Percentiles rank a stretch among this genome's conserved stretches.
Evolutionary conservation across 2,888 invertebrate genomes (phyloP).

Genomic region (Xestia sexstrigata): DNA sequence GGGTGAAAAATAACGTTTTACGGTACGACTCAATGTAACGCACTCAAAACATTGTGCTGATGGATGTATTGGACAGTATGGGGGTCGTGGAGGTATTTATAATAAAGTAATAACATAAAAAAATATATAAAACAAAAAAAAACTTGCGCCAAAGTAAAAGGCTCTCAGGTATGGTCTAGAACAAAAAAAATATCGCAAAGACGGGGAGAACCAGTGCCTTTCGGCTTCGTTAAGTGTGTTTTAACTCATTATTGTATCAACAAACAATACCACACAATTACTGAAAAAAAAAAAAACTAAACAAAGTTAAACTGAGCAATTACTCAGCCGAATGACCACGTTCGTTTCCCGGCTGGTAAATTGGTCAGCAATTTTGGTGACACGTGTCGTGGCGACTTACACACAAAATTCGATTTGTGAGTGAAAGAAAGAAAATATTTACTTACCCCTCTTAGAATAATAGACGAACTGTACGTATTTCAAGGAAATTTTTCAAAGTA

Average conservation of each 20-base stretch:
- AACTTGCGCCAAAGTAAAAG: too few species aligned
- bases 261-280: slow-evolving; percentile 52
- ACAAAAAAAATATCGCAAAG: too few species aligned
- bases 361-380: slow-evolving; percentile 75
- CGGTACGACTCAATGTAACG: too few species aligned
- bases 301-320: slow-evolving; percentile 65
- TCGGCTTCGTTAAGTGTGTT: too few species aligned
- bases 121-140: too few species aligned
- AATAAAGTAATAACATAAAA: too few species aligned
- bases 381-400: slow-evolving; percentile 71
- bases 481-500: background rate
- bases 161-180: too few species aligned
- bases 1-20: too few species aligned
- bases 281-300: slow-evolving; percentile 44
- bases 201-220: too few species aligned
- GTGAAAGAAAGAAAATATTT: slow-evolving; percentile 46
- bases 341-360: slow-evolving; percentile 55
- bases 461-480: slow-evolving; percentile 23
- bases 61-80: too few species aligned
- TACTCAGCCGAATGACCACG: slow-evolving; percentile 69
- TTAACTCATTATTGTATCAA: slow-evolving; percentile 18
- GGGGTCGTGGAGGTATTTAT: too few species aligned
- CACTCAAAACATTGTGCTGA: too few species aligned
- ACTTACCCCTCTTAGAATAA: slow-evolving; percentile 41
- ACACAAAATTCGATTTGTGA: slow-evolving; percentile 22